Percentiles rank a stretch among this genome's conserved stretches.
Conservation (phyloP, 2,888 invertebrate genomes). For the Melanostoma scalare region DNA sequence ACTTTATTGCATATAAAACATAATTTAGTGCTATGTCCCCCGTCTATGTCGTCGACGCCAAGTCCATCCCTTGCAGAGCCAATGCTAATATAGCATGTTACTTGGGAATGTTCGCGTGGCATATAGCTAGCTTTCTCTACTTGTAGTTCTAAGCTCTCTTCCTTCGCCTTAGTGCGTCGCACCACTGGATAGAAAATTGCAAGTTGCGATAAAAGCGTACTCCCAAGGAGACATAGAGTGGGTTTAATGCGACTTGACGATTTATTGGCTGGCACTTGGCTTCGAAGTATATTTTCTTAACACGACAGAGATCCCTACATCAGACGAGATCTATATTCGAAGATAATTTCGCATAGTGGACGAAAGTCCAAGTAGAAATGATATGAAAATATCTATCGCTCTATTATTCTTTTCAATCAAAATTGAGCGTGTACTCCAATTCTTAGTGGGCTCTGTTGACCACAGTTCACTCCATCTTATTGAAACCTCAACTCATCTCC, state of each 20-base stretch:
- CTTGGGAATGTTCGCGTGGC: slow-evolving; percentile 52
- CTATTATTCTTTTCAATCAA: too few relatives aligned
- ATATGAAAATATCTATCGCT: too few relatives aligned
- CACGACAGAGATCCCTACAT: too few relatives aligned
- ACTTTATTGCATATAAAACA: slow-evolving; percentile 83
- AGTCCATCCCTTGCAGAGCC: slow-evolving; percentile 49
- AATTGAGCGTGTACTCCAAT: too few relatives aligned
- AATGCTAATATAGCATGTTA: slow-evolving; percentile 61
- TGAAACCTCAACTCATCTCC: too few relatives aligned
- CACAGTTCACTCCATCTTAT: too few relatives aligned
- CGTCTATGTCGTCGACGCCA: slow-evolving; percentile 24
- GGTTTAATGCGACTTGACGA: slow-evolving; percentile 67
- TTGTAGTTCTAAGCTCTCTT: slow-evolving; percentile 20
- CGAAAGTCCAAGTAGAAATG: too few relatives aligned
- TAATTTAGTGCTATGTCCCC: slow-evolving; percentile 81
- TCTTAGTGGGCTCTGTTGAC: too few relatives aligned
- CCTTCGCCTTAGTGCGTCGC: slow-evolving; percentile 37
- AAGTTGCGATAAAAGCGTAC: slow-evolving; percentile 36
- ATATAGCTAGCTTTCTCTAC: slow-evolving; percentile 35
- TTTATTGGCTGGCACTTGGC: slow-evolving; percentile 67
- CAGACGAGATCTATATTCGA: background rate
- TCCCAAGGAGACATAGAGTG: slow-evolving; percentile 33
- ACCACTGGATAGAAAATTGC: slow-evolving; percentile 52
- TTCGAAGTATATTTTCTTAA: slow-evolving; percentile 11
- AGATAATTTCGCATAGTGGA: background rate